phyloP scores from a whole-genome alignment of 2,113 vertebrate species.

The Rhegmatorhina hoffmannsi region DNA sequence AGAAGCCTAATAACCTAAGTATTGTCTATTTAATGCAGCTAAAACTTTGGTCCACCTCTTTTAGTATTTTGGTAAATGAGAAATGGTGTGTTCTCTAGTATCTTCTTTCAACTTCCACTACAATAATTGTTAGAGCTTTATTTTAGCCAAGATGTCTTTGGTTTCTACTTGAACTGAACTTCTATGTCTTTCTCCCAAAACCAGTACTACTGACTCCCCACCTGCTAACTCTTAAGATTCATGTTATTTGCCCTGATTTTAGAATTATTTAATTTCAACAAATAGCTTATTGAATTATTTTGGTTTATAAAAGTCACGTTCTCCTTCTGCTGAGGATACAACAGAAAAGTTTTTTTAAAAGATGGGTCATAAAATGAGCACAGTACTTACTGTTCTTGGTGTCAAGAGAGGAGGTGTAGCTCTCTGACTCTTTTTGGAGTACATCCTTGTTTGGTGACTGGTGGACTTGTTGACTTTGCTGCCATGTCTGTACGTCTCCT shows the following conservation, averaged over 20 bases:
- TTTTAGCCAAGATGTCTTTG: not conserved
- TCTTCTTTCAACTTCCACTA: not conserved
- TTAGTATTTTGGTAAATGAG: not conserved
- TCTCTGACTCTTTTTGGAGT: not conserved
- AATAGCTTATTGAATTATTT: not conserved
- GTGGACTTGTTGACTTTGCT: not conserved
- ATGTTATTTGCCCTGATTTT: not conserved
- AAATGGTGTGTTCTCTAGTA: not conserved
- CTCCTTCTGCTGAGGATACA: not conserved
- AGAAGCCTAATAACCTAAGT: not conserved
- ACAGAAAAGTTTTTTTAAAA: not conserved
- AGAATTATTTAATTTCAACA: not conserved
- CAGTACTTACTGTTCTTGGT: not conserved
- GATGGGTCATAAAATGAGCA: not conserved
- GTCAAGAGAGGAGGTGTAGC: not conserved
- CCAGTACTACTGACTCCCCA: fast-evolving
- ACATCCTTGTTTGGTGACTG: not conserved
- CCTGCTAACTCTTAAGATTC: not conserved
- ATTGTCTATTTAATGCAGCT: not conserved
- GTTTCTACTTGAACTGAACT: not conserved
- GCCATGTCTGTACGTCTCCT: not conserved
- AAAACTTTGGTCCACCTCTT: not conserved
- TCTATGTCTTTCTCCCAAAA: not conserved
- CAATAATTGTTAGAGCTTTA: not conserved
- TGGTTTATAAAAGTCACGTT: not conserved